Conservation (phyloP, 1,140 invertebrate genomes). For the Drosophila asahinai region DNA sequence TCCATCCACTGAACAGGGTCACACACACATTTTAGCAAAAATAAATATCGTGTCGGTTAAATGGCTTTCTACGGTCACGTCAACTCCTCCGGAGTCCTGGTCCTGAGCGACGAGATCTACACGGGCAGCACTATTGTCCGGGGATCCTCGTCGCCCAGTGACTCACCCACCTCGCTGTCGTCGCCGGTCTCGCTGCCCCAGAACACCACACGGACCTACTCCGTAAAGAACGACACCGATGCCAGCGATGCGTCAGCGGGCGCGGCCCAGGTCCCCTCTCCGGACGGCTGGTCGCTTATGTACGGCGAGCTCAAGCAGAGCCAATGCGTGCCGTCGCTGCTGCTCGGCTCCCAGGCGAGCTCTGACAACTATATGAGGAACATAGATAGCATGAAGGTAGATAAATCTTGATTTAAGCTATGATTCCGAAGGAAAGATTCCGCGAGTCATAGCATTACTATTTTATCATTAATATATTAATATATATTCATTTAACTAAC, state of each 20-base stretch:
- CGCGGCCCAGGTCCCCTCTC: neutral
- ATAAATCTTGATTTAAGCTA: too few relatives aligned
- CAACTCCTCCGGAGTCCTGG: slow-evolving; percentile 18
- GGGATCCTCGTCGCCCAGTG: neutral
- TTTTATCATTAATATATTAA: too few relatives aligned
- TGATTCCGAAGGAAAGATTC: too few relatives aligned
- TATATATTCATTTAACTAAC: too few relatives aligned
- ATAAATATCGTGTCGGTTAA: neutral
- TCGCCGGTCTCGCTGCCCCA: slow-evolving; percentile 8
- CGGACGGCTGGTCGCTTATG: slow-evolving; percentile 29
- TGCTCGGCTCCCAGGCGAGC: slow-evolving; percentile 25
- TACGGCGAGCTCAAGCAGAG: slow-evolving; percentile 33
- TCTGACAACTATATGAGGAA: slow-evolving; percentile 29
- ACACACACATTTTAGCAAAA: slow-evolving; percentile 6
- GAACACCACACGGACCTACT: slow-evolving; percentile 1
- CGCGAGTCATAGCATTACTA: too few relatives aligned
- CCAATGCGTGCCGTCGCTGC: slow-evolving; percentile 37
- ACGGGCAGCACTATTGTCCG: neutral
- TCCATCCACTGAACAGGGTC: slow-evolving; percentile 3
- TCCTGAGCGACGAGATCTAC: slow-evolving; percentile 39
- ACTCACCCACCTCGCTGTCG: neutral
- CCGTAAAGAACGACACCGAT: neutral
- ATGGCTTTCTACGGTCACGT: slow-evolving; percentile 55
- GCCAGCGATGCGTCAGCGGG: too few relatives aligned
- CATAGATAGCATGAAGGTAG: slow-evolving; percentile 24